Base-by-base conservation (phyloP, 2,888 invertebrate genomes). In the Drosophila niveifrons region DNA sequence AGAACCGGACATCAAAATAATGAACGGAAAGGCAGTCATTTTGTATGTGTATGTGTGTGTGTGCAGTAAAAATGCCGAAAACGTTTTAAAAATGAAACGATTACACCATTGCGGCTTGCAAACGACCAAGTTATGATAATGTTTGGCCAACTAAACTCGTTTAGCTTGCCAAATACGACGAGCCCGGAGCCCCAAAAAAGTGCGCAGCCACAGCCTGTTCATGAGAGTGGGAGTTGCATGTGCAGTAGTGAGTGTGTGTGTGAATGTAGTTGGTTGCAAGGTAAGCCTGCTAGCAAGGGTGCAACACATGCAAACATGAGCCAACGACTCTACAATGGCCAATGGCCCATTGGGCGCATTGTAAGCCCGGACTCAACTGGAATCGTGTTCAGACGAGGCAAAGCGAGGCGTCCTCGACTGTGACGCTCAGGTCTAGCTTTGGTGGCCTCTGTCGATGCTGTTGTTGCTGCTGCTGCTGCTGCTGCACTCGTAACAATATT, bases 111-210 rank as follows among this genome's bases (percentile, higher is more conserved):
- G 89, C 82, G 89, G 85, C 88, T 74, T 84, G 75, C 84, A 85
- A 88, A 89, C 89, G 89, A 88, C 88, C 88, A 89, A 86, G 89
- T 86, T 86, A 86, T 86, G 85, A 86, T 86, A 89, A 86, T 86
- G 88, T 88, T 84, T 89, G 83, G 75, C 85, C 89, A 89, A 87
- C 85, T 89, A 89, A 85, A 86, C 88, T 89, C 84, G 89, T 85
- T 85, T 85, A 87, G 78, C 72, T 76, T 57, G 86, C 85, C 82
- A 88, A 88, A 79, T 85, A 79, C 83, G 81, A 66, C 83, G 78
- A 68, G 69, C 55, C 64, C 52, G 34, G 43, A 58, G 53, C 31
- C 63, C 39, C 23, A 23, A 59, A 73, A 70, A 72, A 51, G 18
- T 62, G 52, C 51, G 61, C 59, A 70, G 29, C 34, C 15, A 64